These are phyloP conservation scores for Microcaecilia unicolor DNA, from an alignment of 2,797 vertebrate genomes.

Conservation along the genomic window DNA sequence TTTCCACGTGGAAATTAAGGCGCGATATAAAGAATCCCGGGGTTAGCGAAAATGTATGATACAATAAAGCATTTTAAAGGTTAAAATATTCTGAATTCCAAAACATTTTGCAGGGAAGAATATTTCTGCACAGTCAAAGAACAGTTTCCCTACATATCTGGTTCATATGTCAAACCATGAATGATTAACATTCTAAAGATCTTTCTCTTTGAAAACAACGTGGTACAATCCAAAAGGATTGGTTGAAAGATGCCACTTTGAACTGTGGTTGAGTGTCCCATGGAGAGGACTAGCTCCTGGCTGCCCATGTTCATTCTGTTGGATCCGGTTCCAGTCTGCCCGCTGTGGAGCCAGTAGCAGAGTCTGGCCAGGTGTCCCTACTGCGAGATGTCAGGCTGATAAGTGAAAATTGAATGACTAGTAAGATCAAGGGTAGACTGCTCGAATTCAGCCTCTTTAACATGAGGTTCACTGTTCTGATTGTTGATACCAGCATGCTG, in stretches of 20 bases:
- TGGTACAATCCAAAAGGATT: conserved; percentile 27
- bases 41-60: too few species aligned
- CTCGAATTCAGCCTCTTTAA: conserved; percentile 22
- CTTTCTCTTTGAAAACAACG: conserved; percentile 55
- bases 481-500: too few species aligned
- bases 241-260: conserved; percentile 57
- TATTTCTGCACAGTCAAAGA: not conserved
- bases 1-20: too few species aligned
- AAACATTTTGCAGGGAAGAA: not conserved
- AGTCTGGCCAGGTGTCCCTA: conserved; percentile 70
- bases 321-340: conserved; percentile 48
- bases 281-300: conserved; percentile 43
- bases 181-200: conserved; percentile 29
- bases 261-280: conserved; percentile 53
- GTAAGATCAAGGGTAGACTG: conserved; percentile 36
- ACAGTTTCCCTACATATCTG: not conserved
- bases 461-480: too few species aligned
- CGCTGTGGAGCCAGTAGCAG: conserved; percentile 68
- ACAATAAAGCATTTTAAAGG: too few species aligned
- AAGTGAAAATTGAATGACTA: conserved; percentile 44
- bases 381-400: conserved; percentile 81
- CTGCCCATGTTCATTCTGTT: conserved; percentile 12
- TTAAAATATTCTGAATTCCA: too few species aligned
- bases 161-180: not conserved
- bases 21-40: too few species aligned